phyloP scores from a whole-genome alignment of 2,888 invertebrate genomes.

The Acleris laterana region DNA sequence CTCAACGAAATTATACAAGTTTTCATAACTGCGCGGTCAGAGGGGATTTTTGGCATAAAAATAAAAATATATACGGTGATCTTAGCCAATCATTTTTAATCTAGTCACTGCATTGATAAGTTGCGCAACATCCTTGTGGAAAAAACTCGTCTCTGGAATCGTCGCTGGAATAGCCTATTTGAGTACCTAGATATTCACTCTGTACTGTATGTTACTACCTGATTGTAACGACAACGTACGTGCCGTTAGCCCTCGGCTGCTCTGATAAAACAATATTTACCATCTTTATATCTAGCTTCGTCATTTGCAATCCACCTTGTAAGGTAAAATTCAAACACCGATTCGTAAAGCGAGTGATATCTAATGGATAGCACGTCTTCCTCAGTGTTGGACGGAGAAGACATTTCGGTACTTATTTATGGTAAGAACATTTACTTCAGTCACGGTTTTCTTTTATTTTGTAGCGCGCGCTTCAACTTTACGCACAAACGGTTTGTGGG shows the following conservation, averaged over 20 bases:
- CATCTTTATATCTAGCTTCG: constrained; percentile 24
- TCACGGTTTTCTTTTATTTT: constrained; percentile 10
- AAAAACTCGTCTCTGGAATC: not conserved
- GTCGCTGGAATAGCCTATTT: constrained; percentile 5
- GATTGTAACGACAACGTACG: not conserved
- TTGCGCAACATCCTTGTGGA: constrained; percentile 24
- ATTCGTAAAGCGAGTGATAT: constrained; percentile 16
- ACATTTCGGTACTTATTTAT: not conserved
- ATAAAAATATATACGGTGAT: constrained; percentile 12
- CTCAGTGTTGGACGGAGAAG: not conserved
- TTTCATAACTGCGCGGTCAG: constrained; percentile 28
- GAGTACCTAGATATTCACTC: constrained; percentile 4
- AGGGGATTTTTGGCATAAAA: constrained; percentile 8
- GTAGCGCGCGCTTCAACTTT: not conserved
- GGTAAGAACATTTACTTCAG: not conserved
- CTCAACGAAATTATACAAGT: constrained; percentile 18
- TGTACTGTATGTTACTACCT: not conserved
- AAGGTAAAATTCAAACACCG: constrained; percentile 29
- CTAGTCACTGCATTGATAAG: constrained; percentile 21
- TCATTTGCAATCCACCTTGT: constrained; percentile 22
- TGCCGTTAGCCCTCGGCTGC: not conserved
- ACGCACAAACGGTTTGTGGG: not conserved
- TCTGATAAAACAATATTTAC: constrained; percentile 17
- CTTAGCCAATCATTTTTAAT: constrained; percentile 26
- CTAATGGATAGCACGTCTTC: constrained; percentile 8